Percentiles rank a stretch among this genome's conserved stretches.
Evolutionary conservation across 2,888 invertebrate species (phyloP).

Genomic region (Ochropleura plecta): DNA sequence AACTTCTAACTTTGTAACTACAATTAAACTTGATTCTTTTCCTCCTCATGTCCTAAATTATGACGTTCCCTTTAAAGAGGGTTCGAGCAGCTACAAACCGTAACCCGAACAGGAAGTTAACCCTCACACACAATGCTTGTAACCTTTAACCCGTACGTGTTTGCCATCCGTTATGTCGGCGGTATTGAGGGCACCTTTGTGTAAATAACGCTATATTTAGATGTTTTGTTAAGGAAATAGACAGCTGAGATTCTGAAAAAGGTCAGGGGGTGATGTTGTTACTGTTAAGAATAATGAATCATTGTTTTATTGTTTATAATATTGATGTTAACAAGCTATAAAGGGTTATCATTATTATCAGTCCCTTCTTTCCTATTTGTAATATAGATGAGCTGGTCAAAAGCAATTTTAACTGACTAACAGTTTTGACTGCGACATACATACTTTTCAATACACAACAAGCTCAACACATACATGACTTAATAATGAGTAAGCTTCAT

Average conservation of each 20-base stretch:
- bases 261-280: background rate
- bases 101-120: slow-evolving; percentile 44
- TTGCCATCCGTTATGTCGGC: slow-evolving; percentile 33
- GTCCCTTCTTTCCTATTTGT: background rate
- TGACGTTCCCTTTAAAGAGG: slow-evolving; percentile 29
- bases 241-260: slow-evolving; percentile 19
- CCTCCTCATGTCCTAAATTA: slow-evolving; percentile 32
- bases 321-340: too few relatives aligned
- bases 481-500: background rate
- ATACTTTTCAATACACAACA: background rate
- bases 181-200: slow-evolving; percentile 23
- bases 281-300: background rate
- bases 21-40: slow-evolving; percentile 10
- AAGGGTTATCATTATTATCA: too few relatives aligned
- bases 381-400: background rate
- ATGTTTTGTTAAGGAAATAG: slow-evolving; percentile 26
- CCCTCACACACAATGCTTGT: slow-evolving; percentile 52
- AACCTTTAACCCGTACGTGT: slow-evolving; percentile 52
- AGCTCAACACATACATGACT: background rate
- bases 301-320: background rate
- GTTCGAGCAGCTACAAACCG: slow-evolving; percentile 35
- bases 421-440: background rate
- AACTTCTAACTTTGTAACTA: background rate
- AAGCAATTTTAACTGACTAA: too few relatives aligned
- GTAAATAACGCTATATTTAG: slow-evolving; percentile 32